Evolutionary conservation across 2,113 vertebrate genomes (phyloP), one percentile per base, ranked within the genome.

Genomic region (Lethenteron camtschaticum): DNA sequence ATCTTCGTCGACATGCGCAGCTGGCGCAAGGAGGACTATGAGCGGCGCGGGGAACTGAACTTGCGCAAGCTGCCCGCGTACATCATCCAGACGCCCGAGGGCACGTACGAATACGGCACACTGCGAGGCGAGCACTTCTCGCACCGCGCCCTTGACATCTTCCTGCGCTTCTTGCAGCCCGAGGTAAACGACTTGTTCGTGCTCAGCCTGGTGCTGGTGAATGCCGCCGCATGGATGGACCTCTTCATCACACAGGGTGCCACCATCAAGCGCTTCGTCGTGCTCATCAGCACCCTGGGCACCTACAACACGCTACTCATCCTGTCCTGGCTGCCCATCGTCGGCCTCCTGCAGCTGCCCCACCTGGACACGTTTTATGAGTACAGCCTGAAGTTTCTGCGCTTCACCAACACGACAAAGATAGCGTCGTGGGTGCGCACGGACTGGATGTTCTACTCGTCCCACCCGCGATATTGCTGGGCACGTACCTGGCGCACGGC

Each of bases 201-300:
- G 70, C 80, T 97, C 69, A 97, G 94, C 76, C 78, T 97, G 77
- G 88, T 95, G 71, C 81, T 95, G 73, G 89, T 97, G 74, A 97
- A 97, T 75, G 78, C 95, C 60, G 86, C 96, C 86, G 90, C 94
- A 72, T 97, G 94, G 94, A 90, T 96, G 89, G 94, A 96, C 80
- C 83, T 96, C 72, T 97, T 97, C 73, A 90, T 97, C 69, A 97
- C 94, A 12, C 91, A 96, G 73, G 94, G 91, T 12, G 94, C 89
- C 57, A 96, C 91, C 56, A 86, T 97, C 73, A 97, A 97, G 75
- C 84, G 94, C 68, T 97, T 97, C 77, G 90, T 96, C 59, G 88
- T 96, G 77, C 85, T 97, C 58, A 97, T 97, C 78, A 88, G 94
- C 81, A 96, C 94, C 73, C 81, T 97, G 76, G 94, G 94, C 78